Base-by-base conservation (phyloP, 2,888 invertebrate species). In the Flexamia atlantica region DNA sequence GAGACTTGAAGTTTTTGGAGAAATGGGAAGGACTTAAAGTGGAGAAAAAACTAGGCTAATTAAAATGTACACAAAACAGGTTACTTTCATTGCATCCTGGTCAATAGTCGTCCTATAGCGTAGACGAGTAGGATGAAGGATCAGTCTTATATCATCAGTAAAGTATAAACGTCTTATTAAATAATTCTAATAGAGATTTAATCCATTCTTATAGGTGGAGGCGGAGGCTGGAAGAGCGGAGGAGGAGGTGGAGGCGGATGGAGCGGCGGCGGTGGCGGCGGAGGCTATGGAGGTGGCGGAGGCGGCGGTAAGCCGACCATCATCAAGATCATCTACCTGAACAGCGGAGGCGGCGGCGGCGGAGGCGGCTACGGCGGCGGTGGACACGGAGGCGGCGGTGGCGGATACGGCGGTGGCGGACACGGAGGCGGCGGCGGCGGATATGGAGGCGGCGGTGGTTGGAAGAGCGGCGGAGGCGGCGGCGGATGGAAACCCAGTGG, bases 401-500 rank as follows among this genome's bases (percentile, higher is more conserved):
- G 68, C 10, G 10, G n/a, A 14, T 42, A 68, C 1, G 40, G 68
- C 12, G 42, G 68, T 28, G 1, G 28, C 28, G 68, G 68, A 12
- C n/a, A 42, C 7, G 42, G 72, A 10, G 50, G 82, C 10, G 68
- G 68, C 10, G 40, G 64, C 50, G 57, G 81, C 14, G 53, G 60
- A 12, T 28, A 2, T n/a, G 80, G 60, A 28, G 81, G 81, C 23
- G 81, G 81, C 17, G 81, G 81, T 81, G 81, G 81, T 40, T 40
- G 74, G 46, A 42, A 36, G 40, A 42, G 46, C 23, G 70, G 82
- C n/a, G 81, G 81, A 42, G 70, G 82, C 32, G 82, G 82, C 5
- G 82, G 82, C 28, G 82, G 82, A 9, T 68, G 82, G 70, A 68
- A 42, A 25, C 17, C 40, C n/a, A 46, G 82, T 12, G 82, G 82